Evolutionary conservation across 2,113 vertebrate genomes (phyloP), one percentile per base, ranked within the genome.

Genomic region (Paratilapia polleni): DNA sequence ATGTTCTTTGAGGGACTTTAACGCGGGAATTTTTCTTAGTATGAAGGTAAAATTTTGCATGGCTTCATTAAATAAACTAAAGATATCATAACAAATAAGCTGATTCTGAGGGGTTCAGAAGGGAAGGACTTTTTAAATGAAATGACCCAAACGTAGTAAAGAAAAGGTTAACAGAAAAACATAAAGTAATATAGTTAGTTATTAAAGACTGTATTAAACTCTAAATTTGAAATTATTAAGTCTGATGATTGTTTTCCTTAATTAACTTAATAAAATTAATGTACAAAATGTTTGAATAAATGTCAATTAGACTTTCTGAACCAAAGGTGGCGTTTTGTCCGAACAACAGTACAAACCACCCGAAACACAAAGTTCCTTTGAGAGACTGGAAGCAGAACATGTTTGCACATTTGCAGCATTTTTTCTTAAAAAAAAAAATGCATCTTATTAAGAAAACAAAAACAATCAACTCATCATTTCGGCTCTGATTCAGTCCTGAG

Each of bases 81-180:
- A 68, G 36, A 47, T 26, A 22, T 2, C 22, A 68, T 47, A 64
- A 4, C 0, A 0, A 36, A 63, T 63, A 31, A 41, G 11, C 36
- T 41, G 20, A 5, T 64, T 64, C 20, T 64, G 62, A 64, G 62
- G 36, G 19, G 61, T n/a, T 63, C 31, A 66, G 63, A 10, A 17
- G 63, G n/a, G n/a, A 17, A 13, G n/a, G 1, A 24, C 63, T 15
- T 4, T 66, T 66, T 0, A 24, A 24, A 66, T 66, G 15, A 22
- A 47, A 47, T 47, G 5, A 68, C n/a, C n/a, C n/a, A n/a, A 68
- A 43, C 0, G 0, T 68, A 14, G 0, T 47, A 68, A 26, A 17
- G 38, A 47, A 26, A 68, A 0, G 14, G 8, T 68, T n/a, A n/a
- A n/a, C n/a, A n/a, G n/a, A n/a, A n/a, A n/a, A n/a, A n/a, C n/a